Percentiles rank a stretch among this genome's conserved stretches.
phyloP scores from a whole-genome alignment of 2,888 invertebrate genomes.

The Rapana venosa region DNA sequence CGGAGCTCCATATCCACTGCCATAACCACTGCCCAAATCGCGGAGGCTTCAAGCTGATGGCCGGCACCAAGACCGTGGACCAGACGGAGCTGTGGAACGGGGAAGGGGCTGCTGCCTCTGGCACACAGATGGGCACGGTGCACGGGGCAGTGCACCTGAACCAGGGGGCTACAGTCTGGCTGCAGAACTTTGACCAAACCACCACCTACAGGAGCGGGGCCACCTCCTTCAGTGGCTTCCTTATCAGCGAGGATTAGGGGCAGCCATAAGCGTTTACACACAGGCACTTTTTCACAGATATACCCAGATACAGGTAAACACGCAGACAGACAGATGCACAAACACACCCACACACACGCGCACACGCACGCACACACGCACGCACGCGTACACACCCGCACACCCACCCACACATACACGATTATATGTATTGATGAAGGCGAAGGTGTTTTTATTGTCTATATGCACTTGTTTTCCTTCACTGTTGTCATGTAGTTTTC shows the following conservation, averaged over 20 bases:
- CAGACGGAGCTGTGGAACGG: not conserved
- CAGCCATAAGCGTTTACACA: not conserved
- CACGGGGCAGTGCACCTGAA: not conserved
- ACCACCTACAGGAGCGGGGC: not conserved
- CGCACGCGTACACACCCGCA: too few relatives aligned
- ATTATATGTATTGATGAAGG: too few relatives aligned
- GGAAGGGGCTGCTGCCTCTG: not conserved
- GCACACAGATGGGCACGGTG: not conserved
- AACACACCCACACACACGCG: too few relatives aligned
- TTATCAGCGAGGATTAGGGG: not conserved
- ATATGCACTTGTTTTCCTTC: too few relatives aligned
- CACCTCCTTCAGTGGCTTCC: constrained; percentile 6
- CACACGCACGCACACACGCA: too few relatives aligned
- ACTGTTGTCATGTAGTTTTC: too few relatives aligned
- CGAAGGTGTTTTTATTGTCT: too few relatives aligned
- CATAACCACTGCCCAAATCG: not conserved
- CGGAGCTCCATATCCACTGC: not conserved
- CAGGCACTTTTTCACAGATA: not conserved
- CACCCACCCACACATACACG: too few relatives aligned
- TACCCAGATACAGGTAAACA: not conserved
- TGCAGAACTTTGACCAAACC: not conserved
- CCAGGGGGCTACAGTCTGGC: not conserved
- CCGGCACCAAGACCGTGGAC: not conserved
- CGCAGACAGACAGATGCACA: not conserved
- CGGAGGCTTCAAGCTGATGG: not conserved